Evolutionary conservation across 2,888 invertebrate genomes (phyloP), one percentile per base, ranked within the genome.

Genomic region (Andrena dorsata): DNA sequence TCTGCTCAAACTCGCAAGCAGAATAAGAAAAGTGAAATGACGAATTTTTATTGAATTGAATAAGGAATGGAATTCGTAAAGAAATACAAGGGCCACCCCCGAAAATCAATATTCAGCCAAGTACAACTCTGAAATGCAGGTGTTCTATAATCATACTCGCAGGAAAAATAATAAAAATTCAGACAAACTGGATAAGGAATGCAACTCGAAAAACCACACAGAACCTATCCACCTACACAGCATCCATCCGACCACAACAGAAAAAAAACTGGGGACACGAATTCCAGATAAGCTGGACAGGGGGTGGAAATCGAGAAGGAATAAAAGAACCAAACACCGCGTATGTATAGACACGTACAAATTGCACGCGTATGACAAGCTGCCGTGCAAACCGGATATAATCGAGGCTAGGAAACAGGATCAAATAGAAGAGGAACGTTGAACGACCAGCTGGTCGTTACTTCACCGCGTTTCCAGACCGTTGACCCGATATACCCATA

Each of bases 401-500:
- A 82, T 69, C 53, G 74, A 76, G 23, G 63, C 78, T 65, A 76
- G 47, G 32, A 76, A 79, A 79, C 71, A 79, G 49, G 78, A 82
- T 70, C 58, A 71, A 80, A 71, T 75, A 60, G 65, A 75, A 61
- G 61, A 74, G 60, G 51, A 61, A 70, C 26, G 47, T 30, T 23
- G 65, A 26, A 71, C 74, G 56, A 66, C 26, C 56, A 75, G 80
- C 71, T 74, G 80, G n/a, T 75, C 63, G 75, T 80, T 75, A 72
- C 58, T 80, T 80, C 66, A 71, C 66, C 30, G 20, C 41, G n/a
- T 80, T 80, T 68, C 66, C 80, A 73, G 82, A 75, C 26, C 82
- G 56, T 26, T 82, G 80, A 75, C 74, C 74, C 82, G 80, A 53
- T 53, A 56, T 56, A 56, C 28, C 69, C 35, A 26, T 28, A n/a